Evolutionary conservation across 2,888 invertebrate species (phyloP).

Genomic region (Pheosia tremula): DNA sequence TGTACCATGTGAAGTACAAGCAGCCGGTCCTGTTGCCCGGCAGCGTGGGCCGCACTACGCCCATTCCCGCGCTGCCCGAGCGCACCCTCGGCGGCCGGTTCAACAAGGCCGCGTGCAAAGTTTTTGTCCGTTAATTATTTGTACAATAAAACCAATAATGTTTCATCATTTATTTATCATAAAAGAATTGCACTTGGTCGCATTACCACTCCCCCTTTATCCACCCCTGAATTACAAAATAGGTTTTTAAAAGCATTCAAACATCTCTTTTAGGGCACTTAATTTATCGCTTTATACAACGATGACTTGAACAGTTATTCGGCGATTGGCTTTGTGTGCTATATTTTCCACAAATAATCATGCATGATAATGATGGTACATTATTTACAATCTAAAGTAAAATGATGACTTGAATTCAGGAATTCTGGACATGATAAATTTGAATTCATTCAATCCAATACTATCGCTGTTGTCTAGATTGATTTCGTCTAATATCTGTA

Average conservation of each 20-base stretch:
- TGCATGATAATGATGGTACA: background rate
- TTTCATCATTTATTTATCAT: background rate
- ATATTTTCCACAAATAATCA: too few relatives aligned
- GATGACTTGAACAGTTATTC: too few relatives aligned
- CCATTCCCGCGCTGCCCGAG: constrained; percentile 80
- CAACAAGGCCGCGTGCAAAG: constrained; percentile 81
- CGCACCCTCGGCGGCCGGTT: constrained; percentile 84
- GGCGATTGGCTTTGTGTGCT: too few relatives aligned
- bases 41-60: constrained; percentile 76
- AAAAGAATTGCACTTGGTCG: too few relatives aligned
- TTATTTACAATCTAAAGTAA: constrained; percentile 79
- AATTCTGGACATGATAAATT: constrained; percentile 85
- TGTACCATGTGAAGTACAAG: constrained; percentile 84
- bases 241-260: too few relatives aligned
- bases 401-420: constrained; percentile 86
- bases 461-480: constrained; percentile 84
- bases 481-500: constrained; percentile 86
- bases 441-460: constrained; percentile 85
- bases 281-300: too few relatives aligned
- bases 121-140: constrained; percentile 65
- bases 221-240: too few relatives aligned
- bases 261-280: too few relatives aligned
- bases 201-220: too few relatives aligned
- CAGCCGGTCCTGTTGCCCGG: constrained; percentile 83
- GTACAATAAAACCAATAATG: constrained; percentile 13